phyloP scores from a whole-genome alignment of 2,888 invertebrate genomes.

The Leucoma salicis region DNA sequence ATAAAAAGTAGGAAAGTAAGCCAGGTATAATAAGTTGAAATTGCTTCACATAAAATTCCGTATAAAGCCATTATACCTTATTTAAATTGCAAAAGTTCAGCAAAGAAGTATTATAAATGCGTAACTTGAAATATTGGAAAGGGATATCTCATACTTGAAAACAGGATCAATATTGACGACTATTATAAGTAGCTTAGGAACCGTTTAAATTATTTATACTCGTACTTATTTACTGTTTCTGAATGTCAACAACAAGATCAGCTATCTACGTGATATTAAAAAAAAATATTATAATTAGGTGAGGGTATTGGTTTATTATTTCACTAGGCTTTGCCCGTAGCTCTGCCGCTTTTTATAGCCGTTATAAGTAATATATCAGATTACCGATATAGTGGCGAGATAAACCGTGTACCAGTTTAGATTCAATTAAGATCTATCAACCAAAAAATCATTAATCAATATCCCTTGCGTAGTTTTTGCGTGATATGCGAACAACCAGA shows the following conservation, averaged over 20 bases:
- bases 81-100: slow-evolving; percentile 2
- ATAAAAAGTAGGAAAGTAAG: slow-evolving; percentile 1
- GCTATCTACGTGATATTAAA: background rate
- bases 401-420: too few species aligned
- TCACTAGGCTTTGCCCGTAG: too few species aligned
- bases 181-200: background rate
- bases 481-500: too few species aligned
- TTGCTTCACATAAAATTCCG: background rate
- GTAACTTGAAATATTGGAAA: background rate
- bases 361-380: too few species aligned
- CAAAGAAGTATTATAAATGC: background rate
- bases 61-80: slow-evolving; percentile 1
- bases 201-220: background rate
- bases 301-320: background rate
- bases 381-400: too few species aligned
- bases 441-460: too few species aligned
- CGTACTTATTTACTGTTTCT: background rate
- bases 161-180: background rate
- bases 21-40: background rate
- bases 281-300: background rate
- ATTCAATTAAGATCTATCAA: too few species aligned
- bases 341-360: too few species aligned
- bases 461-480: too few species aligned
- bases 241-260: background rate
- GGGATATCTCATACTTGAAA: background rate